These are phyloP conservation scores for Alligator sinensis DNA, from an alignment of 2,113 vertebrate species.

Conservation along the genomic window DNA sequence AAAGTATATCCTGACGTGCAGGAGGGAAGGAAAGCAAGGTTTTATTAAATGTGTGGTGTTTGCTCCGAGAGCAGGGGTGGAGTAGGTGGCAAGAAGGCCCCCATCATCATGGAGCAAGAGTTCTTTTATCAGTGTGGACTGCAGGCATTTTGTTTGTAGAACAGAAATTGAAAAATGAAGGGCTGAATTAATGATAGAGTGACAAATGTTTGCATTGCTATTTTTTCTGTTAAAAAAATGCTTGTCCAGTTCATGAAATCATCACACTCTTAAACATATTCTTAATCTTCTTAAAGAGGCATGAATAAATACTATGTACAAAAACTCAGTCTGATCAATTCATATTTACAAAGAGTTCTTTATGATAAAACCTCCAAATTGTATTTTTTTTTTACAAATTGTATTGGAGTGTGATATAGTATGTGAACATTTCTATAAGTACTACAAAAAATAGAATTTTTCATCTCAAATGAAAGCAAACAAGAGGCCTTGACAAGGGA, in stretches of 20 bases:
- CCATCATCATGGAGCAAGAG: not conserved
- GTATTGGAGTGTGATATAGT: not conserved
- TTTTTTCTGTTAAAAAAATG: too few species aligned
- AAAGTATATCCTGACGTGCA: not conserved
- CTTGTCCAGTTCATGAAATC: conserved; percentile 19
- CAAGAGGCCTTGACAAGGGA: not conserved
- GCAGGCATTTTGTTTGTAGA: not conserved
- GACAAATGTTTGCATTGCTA: too few species aligned
- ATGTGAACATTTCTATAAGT: conserved; percentile 35
- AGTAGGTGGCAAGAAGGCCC: not conserved
- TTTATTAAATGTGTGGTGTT: not conserved
- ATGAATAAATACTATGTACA: not conserved
- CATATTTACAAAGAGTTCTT: not conserved
- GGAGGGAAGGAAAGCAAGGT: not conserved
- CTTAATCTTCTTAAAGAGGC: conserved; percentile 38
- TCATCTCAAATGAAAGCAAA: conserved; percentile 37
- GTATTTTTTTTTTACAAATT: conserved; percentile 42
- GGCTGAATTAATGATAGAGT: too few species aligned
- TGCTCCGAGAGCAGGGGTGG: not conserved
- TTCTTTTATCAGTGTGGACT: not conserved
- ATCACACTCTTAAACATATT: conserved; percentile 38
- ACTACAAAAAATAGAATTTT: conserved; percentile 17
- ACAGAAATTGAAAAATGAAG: not conserved
- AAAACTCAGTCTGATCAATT: not conserved
- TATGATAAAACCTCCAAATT: not conserved